A percentile compares a stretch with the other conserved stretches of the same genome.
Evolutionary conservation across 37 sponge, comb jelly and placozoan genomes (phyloP).

Genomic region (Chondrilla cf. caribensis): DNA sequence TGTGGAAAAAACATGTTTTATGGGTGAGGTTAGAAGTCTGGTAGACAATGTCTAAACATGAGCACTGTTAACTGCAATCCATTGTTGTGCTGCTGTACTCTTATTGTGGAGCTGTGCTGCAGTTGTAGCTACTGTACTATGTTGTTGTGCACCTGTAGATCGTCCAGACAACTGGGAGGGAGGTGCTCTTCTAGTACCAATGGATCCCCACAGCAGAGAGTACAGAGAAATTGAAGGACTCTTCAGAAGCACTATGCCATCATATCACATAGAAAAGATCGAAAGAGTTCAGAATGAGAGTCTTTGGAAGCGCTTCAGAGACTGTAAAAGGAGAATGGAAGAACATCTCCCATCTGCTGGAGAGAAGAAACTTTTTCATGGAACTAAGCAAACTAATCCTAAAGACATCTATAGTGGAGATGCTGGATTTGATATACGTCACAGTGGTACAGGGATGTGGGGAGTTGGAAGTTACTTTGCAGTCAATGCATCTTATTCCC

Average conservation of each 20-base stretch:
- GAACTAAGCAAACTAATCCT: slow-evolving; percentile 39
- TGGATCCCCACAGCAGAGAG: slow-evolving; percentile 13
- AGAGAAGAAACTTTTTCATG: slow-evolving; percentile 51
- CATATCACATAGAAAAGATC: slow-evolving; percentile 20
- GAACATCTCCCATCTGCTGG: slow-evolving; percentile 12
- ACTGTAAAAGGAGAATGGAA: slow-evolving; percentile 23
- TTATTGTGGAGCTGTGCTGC: too few species aligned
- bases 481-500: slow-evolving; percentile 55
- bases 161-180: not conserved
- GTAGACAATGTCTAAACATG: too few species aligned
- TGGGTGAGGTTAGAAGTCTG: too few species aligned
- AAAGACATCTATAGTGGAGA: slow-evolving; percentile 45
- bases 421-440: slow-evolving; percentile 55
- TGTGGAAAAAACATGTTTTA: too few species aligned
- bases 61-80: too few species aligned
- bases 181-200: slow-evolving; percentile 4
- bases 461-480: slow-evolving; percentile 72
- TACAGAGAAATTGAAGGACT: slow-evolving; percentile 4
- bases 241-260: slow-evolving; percentile 31
- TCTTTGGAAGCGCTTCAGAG: slow-evolving; percentile 48
- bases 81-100: too few species aligned
- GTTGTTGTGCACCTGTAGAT: too few species aligned
- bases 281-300: slow-evolving; percentile 55
- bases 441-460: slow-evolving; percentile 46
- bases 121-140: too few species aligned